Conservation (phyloP, 2,888 invertebrate species). For the Drosophila peninsularis region DNA sequence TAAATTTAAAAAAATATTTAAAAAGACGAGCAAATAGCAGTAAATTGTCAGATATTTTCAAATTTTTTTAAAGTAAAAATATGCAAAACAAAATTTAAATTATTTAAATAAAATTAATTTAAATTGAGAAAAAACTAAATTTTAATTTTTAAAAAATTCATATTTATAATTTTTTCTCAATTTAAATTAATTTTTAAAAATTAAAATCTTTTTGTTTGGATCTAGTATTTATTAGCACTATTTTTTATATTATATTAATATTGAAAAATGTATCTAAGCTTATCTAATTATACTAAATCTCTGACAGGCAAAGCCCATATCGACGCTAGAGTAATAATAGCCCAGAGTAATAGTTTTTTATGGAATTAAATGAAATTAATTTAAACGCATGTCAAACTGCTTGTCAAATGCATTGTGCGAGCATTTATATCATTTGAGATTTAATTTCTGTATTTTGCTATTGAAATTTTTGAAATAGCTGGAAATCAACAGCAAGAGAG, state of each 20-base stretch:
- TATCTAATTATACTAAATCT: neutral
- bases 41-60: neutral
- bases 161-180: too few species aligned
- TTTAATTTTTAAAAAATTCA: neutral
- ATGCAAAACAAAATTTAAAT: neutral
- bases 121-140: neutral
- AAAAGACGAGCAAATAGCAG: neutral
- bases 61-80: neutral
- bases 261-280: too few species aligned
- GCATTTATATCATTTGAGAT: slow-evolving; percentile 1
- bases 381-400: slow-evolving; percentile 2
- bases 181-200: too few species aligned
- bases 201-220: too few species aligned
- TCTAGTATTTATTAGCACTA: too few species aligned
- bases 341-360: neutral
- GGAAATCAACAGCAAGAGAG: slow-evolving; percentile 35
- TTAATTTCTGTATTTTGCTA: slow-evolving; percentile 28
- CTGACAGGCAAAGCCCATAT: neutral
- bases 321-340: neutral
- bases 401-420: neutral
- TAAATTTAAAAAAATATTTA: neutral
- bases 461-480: slow-evolving; percentile 40
- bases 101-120: too few species aligned
- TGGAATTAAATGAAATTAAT: neutral
- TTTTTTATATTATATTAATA: too few species aligned